Base-by-base conservation (phyloP, 2,888 invertebrate genomes). In the Plebejus melissa region DNA sequence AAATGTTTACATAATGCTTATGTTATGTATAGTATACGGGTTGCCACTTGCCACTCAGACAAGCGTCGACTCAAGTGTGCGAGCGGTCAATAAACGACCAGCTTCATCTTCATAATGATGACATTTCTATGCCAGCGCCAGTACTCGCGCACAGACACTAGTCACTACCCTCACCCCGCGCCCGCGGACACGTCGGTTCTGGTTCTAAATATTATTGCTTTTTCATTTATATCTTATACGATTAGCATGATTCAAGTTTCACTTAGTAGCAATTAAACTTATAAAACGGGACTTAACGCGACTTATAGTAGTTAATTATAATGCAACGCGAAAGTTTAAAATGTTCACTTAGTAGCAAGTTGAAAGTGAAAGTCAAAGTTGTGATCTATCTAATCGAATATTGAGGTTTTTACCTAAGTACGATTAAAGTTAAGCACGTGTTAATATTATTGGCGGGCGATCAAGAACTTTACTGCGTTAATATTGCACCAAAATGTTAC, bases 41-140 rank as follows among this genome's bases (percentile, higher is more conserved):
- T n/a, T n/a, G n/a, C n/a, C n/a, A n/a, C n/a, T 54, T 3, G 13
- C 54, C 13, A 4, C 54, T 54, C 1, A 16, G 54, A 54, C 54
- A 16, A 54, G 54, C 16, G 50, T 4, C 13, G 50, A 2, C 50
- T 50, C 1, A 46, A 50, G 6, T 58, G n/a, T n/a, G n/a, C n/a
- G 60, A 60, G 65, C 32, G 32, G 65, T 32, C 65, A 65, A 65
- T 36, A 65, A 32, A 32, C 32, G 65, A 16, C 65, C 28, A 32
- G 65, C 65, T 32, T 60, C 60, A 65, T 65, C 65, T 65, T 65
- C 32, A 65, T 65, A 32, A 65, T 36, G 65, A 32, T 65, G 65
- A 65, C 32, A 36, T 65, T 36, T 32, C 5, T 65, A 65, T 65
- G 32, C 13, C 65, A 65, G 28, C 60, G 28, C 58, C 46, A 3